Conservation (phyloP, 2,888 invertebrate genomes). For the Rhamphomyia laevipes region DNA sequence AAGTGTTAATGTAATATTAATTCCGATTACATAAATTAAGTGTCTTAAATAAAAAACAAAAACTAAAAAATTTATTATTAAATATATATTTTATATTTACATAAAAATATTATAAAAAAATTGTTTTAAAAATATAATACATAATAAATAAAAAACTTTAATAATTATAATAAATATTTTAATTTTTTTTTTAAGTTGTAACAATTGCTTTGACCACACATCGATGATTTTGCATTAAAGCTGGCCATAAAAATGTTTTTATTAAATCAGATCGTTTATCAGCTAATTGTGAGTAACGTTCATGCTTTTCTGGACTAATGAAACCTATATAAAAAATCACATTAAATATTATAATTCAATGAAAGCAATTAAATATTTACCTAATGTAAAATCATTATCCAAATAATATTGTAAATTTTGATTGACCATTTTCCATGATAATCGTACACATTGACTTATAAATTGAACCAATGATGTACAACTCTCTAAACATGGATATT, state of each 20-base stretch:
- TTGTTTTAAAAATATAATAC: background rate
- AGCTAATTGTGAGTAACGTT: constrained; percentile 64
- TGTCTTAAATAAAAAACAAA: background rate
- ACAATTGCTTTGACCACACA: constrained; percentile 81
- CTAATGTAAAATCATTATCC: constrained; percentile 57
- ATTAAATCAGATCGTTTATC: constrained; percentile 64
- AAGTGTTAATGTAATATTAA: constrained; percentile 25
- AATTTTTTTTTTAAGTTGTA: constrained; percentile 38
- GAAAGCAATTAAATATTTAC: constrained; percentile 25
- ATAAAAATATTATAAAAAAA: background rate
- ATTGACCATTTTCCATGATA: constrained; percentile 79
- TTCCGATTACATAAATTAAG: constrained; percentile 22
- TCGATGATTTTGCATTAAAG: constrained; percentile 60
- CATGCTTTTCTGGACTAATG: constrained; percentile 66
- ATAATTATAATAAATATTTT: background rate
- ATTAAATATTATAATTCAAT: background rate
- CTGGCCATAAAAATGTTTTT: constrained; percentile 78
- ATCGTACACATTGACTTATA: constrained; percentile 66
- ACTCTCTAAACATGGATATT: constrained; percentile 77
- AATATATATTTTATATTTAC: background rate
- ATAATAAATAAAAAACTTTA: background rate
- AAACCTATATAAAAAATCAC: constrained; percentile 37
- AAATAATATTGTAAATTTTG: constrained; percentile 55
- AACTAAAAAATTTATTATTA: background rate
- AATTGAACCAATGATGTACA: constrained; percentile 70